phyloP scores from a whole-genome alignment of 2,797 vertebrate species.

The Hippopotamyrus pictus region DNA sequence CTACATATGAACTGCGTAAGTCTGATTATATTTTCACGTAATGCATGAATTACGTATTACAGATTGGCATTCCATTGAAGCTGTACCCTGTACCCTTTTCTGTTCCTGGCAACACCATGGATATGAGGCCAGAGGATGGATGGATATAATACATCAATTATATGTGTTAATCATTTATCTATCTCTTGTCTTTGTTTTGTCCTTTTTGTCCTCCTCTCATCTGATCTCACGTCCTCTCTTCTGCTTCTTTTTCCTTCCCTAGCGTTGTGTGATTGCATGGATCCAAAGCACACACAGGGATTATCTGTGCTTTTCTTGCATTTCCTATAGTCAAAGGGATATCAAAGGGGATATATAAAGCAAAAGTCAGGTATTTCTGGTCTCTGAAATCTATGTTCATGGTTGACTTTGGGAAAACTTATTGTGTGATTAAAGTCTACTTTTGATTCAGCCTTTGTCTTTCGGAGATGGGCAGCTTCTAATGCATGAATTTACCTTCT shows the following conservation, averaged over 20 bases:
- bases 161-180: background rate
- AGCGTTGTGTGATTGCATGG: background rate
- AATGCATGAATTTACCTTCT: background rate
- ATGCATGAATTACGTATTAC: background rate
- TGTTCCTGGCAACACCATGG: background rate
- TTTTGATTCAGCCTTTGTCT: background rate
- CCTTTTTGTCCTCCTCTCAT: background rate
- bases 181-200: background rate
- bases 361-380: background rate
- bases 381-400: background rate
- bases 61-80: background rate
- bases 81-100: background rate
- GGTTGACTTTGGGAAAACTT: background rate
- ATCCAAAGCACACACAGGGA: background rate
- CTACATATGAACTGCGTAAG: background rate
- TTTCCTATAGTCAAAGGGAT: background rate
- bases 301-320: background rate
- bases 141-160: background rate
- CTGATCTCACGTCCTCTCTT: background rate
- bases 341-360: slow-evolving; percentile 2
- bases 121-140: background rate
- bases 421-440: background rate
- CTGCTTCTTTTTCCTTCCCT: background rate
- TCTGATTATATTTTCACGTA: background rate
- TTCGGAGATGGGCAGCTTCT: background rate